A percentile compares a stretch with the other conserved stretches of the same genome.
These are phyloP conservation scores for Scytalopus superciliaris DNA, from an alignment of 2,113 vertebrate genomes.

Conservation along the genomic window DNA sequence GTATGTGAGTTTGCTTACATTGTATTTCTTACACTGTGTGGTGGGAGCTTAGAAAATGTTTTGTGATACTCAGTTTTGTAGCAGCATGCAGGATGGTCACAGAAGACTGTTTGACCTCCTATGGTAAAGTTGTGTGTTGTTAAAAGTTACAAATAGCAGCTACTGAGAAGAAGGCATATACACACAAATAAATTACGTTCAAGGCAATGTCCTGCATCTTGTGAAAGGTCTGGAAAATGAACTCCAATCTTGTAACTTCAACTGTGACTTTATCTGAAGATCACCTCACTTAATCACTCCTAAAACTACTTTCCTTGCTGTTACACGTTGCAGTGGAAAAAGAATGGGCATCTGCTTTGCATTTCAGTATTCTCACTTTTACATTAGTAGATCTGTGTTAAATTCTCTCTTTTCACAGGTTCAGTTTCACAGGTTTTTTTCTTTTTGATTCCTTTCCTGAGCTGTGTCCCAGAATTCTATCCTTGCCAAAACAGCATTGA, in stretches of 20 bases:
- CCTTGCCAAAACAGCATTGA: conserved; percentile 1
- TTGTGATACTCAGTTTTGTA: background rate
- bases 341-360: background rate
- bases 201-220: background rate
- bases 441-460: background rate
- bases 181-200: background rate
- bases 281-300: background rate
- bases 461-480: background rate
- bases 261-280: background rate
- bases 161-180: background rate
- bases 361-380: background rate
- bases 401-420: conserved; percentile 30
- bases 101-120: background rate
- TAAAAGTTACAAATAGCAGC: background rate
- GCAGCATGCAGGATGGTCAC: background rate
- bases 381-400: background rate
- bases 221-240: background rate
- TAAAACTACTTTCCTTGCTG: background rate
- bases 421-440: conserved; percentile 17
- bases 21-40: background rate
- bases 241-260: background rate
- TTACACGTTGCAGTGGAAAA: background rate
- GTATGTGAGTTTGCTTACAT: background rate
- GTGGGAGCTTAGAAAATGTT: background rate
- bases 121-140: background rate